Evolutionary conservation across 2,113 vertebrate species (phyloP), one percentile per base, ranked within the genome.

Genomic region (Gavia stellata): DNA sequence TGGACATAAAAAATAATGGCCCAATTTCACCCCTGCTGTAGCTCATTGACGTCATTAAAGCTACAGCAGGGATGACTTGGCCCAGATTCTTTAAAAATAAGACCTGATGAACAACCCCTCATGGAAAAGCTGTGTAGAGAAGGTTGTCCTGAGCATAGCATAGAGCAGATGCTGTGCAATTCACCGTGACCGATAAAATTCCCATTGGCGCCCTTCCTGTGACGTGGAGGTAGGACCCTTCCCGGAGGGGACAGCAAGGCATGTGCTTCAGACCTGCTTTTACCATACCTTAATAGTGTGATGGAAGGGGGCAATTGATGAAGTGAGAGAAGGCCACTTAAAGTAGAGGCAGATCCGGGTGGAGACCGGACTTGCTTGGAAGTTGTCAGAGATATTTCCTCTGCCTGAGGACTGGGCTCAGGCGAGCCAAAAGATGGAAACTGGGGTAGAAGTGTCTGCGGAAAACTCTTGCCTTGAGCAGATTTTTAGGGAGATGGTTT

Each of bases 51-150:
- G 96, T 97, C 97, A 97, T 55, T 94, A 82, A 96, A 96, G 94
- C 85, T 97, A 91, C 97, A 96, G 95, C 94, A 96, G 96, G 96
- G 96, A 97, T 97, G 97, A 90, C 93, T 97, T 97, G 96, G 96
- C 97, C 96, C 96, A 97, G 94, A 95, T 97, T 96, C 90, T 96
- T 97, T 97, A 91, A 96, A 97, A 97, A 95, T 93, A 93, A 97
- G 96, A 96, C 89, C 96, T 93, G 89, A 47, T 96, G 94, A 96
- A 50, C 79, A 96, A 23, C 84, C 87, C 95, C 95, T 97, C 74
- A 18, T 78, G 95, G 96, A 97, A 96, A 96, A 96, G 74, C 87
- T 95, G 58, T 29, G 2, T 26, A 58, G 78, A 91, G 83, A 79
- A 96, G 93, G 84, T 88, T 97, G 93, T 96, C 84, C 89, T 87